A percentile compares a stretch with the other conserved stretches of the same genome.
Conservation (phyloP, 2,113 vertebrate species). For the Callipepla squamata region DNA sequence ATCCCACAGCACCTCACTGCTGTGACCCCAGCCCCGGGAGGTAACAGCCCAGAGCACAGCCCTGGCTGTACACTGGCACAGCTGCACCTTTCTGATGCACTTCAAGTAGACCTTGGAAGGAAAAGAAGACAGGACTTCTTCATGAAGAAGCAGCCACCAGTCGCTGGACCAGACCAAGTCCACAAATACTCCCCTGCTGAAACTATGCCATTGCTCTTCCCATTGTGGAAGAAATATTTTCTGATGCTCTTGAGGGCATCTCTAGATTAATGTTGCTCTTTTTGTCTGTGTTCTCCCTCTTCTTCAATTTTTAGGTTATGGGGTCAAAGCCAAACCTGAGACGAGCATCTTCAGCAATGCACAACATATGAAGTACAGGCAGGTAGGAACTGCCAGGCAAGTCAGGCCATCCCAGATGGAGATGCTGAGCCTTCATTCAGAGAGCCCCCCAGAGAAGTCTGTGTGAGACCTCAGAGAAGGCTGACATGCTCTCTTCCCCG, state of each 20-base stretch:
- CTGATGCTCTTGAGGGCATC: neutral
- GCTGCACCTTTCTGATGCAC: rapidly evolving
- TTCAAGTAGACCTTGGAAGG: neutral
- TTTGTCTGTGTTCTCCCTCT: neutral
- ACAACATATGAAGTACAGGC: neutral
- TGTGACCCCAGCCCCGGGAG: rapidly evolving
- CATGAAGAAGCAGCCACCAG: neutral
- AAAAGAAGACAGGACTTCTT: neutral
- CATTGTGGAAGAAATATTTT: neutral
- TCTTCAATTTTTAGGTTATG: neutral
- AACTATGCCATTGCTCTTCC: neutral
- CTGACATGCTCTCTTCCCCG: neutral
- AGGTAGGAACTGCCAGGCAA: neutral
- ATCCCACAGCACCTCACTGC: neutral
- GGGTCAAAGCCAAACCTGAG: neutral
- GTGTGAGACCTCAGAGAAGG: neutral
- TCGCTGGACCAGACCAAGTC: neutral
- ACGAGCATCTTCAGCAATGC: neutral
- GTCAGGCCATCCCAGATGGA: neutral
- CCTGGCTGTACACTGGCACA: rapidly evolving
- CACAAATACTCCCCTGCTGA: neutral
- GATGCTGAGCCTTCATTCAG: rapidly evolving
- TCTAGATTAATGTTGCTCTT: neutral
- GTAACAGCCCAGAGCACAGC: neutral
- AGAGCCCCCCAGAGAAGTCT: neutral